These are phyloP conservation scores for Drosophila prosaltans DNA, from an alignment of 1,140 invertebrate species.

Conservation along the genomic window DNA sequence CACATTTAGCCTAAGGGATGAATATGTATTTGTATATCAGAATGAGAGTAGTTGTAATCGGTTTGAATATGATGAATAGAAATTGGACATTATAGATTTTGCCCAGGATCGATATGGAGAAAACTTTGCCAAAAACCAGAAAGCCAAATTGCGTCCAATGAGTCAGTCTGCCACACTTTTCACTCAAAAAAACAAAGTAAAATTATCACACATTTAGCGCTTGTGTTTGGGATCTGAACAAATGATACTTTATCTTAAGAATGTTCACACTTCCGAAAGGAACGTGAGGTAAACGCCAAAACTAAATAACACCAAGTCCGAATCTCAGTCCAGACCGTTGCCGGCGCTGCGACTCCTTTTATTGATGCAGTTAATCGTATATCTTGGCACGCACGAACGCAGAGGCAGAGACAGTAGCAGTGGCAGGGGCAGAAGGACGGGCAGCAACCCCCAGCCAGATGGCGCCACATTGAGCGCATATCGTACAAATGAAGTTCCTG, in stretches of 20 bases:
- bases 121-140: neutral
- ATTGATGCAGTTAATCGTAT: slow-evolving; percentile 62
- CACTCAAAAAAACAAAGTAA: slow-evolving; percentile 12
- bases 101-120: neutral
- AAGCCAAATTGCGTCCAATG: no score
- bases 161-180: neutral
- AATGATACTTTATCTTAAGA: slow-evolving; percentile 25
- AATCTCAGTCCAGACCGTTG: neutral
- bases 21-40: neutral
- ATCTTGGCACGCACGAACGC: slow-evolving; percentile 64
- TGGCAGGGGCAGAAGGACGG: neutral
- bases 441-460: slow-evolving; percentile 35
- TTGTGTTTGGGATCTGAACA: neutral
- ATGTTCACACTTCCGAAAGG: slow-evolving; percentile 34
- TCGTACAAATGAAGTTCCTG: slow-evolving; percentile 78
- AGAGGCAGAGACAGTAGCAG: slow-evolving; percentile 27
- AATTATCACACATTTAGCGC: slow-evolving; percentile 4
- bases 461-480: slow-evolving; percentile 17
- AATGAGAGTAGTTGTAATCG: slow-evolving; percentile 12
- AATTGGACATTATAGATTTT: slow-evolving; percentile 46
- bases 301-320: neutral
- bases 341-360: slow-evolving; percentile 30
- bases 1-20: slow-evolving; percentile 8
- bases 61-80: slow-evolving; percentile 58
- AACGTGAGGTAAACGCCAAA: slow-evolving; percentile 38